phyloP scores from a whole-genome alignment of 2,113 vertebrate genomes.

The Podarcis muralis region DNA sequence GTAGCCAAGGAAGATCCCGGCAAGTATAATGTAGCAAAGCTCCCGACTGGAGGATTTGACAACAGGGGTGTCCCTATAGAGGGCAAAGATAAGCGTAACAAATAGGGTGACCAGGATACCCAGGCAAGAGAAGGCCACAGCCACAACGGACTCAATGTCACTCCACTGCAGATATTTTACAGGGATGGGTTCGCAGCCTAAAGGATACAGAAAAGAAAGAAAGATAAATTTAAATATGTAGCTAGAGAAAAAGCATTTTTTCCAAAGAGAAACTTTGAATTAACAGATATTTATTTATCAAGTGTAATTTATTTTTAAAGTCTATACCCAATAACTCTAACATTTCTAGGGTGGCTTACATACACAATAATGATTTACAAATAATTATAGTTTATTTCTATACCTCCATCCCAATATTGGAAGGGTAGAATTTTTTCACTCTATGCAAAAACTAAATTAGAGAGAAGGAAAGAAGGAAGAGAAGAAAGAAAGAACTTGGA shows the following conservation, averaged over 20 bases:
- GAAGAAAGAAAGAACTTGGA: background rate
- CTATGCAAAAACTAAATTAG: no score
- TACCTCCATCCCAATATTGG: background rate
- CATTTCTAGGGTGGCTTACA: background rate
- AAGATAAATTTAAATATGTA: slow-evolving; percentile 25
- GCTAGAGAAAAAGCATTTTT: background rate
- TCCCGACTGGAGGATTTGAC: slow-evolving; percentile 98
- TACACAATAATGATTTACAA: background rate
- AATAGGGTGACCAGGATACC: slow-evolving; percentile 97
- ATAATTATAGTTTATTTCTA: background rate
- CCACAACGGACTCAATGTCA: slow-evolving; percentile 94
- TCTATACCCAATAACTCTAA: background rate
- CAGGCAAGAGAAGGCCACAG: slow-evolving; percentile 94
- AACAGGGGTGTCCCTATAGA: slow-evolving; percentile 97
- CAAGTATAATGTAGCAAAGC: slow-evolving; percentile 97
- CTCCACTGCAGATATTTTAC: slow-evolving; percentile 94
- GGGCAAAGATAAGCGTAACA: slow-evolving; percentile 96
- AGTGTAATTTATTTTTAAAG: background rate
- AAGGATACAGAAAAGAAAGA: slow-evolving; percentile 60
- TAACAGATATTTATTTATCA: background rate
- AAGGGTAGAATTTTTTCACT: no score
- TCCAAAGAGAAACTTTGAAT: background rate
- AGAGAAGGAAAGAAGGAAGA: background rate
- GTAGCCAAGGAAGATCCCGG: slow-evolving; percentile 96
- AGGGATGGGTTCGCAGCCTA: slow-evolving; percentile 90